Evolutionary conservation across 2,797 vertebrate genomes (phyloP).

Genomic region (Rousettus madagascariensis): DNA sequence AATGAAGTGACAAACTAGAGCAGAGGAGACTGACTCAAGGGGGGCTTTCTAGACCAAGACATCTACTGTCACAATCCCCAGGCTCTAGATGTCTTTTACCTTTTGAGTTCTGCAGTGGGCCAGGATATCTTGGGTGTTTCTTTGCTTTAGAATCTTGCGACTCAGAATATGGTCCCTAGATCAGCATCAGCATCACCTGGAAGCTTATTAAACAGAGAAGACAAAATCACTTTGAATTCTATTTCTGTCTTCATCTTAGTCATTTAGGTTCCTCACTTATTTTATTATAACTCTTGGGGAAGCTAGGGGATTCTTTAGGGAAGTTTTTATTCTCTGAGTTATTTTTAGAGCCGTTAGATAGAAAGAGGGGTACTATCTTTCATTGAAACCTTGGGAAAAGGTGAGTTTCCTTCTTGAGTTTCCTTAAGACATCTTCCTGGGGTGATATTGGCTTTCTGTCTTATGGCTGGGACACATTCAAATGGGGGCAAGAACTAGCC

Average conservation of each 20-base stretch:
- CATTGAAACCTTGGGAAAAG: neutral
- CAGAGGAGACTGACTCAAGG: neutral
- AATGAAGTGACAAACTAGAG: neutral
- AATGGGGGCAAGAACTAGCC: neutral
- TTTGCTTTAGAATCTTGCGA: neutral
- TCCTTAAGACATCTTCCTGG: neutral
- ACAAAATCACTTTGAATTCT: neutral
- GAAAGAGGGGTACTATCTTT: neutral
- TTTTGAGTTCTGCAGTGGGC: neutral
- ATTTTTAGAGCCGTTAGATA: slow-evolving; percentile 32
- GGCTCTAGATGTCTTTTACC: neutral
- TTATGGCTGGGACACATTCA: neutral
- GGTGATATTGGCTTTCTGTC: neutral
- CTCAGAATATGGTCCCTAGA: neutral
- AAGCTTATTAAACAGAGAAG: neutral
- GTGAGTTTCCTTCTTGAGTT: neutral
- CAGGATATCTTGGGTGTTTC: neutral
- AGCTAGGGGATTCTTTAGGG: slow-evolving; percentile 52
- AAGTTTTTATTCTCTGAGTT: slow-evolving; percentile 37
- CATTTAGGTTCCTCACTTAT: slow-evolving; percentile 30
- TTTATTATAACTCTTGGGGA: slow-evolving; percentile 36
- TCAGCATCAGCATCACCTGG: neutral
- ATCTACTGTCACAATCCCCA: neutral
- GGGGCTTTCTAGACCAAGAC: neutral
- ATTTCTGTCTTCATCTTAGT: slow-evolving; percentile 42